These are phyloP conservation scores for Cepaea nemoralis DNA, from an alignment of 1,140 invertebrate genomes.

Conservation along the genomic window DNA sequence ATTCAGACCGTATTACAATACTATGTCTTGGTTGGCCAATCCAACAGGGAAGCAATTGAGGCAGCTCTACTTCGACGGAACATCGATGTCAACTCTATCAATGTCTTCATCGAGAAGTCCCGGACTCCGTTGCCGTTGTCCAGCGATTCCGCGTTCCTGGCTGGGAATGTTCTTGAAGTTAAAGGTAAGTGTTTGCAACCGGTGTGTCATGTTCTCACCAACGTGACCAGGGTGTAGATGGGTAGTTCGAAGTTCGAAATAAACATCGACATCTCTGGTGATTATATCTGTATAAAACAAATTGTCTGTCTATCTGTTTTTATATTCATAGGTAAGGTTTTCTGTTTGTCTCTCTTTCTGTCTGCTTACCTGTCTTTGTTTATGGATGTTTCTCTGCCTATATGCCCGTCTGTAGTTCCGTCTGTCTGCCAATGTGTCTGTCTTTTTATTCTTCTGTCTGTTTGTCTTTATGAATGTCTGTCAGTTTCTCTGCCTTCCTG, in stretches of 20 bases:
- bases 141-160: slow-evolving; percentile 78
- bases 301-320: not conserved
- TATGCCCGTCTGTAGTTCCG: too few relatives aligned
- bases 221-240: too few relatives aligned
- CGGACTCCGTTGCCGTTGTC: slow-evolving; percentile 76
- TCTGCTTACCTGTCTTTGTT: too few relatives aligned
- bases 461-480: not conserved
- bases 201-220: too few relatives aligned
- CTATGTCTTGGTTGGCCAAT: too few relatives aligned
- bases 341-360: too few relatives aligned
- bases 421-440: not conserved
- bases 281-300: too few relatives aligned
- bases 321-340: too few relatives aligned
- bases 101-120: slow-evolving; percentile 79
- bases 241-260: too few relatives aligned
- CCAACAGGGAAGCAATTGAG: slow-evolving; percentile 74
- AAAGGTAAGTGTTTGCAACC: slow-evolving; percentile 72
- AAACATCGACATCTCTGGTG: too few relatives aligned
- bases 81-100: slow-evolving; percentile 76
- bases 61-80: slow-evolving; percentile 76
- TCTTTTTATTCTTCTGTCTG: not conserved
- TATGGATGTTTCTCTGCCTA: too few relatives aligned
- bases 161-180: slow-evolving; percentile 81
- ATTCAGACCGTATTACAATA: too few relatives aligned
- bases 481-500: not conserved